Evolutionary conservation across 2,888 invertebrate species (phyloP), one percentile per base, ranked within the genome.

Genomic region (Clusia tigrina): DNA sequence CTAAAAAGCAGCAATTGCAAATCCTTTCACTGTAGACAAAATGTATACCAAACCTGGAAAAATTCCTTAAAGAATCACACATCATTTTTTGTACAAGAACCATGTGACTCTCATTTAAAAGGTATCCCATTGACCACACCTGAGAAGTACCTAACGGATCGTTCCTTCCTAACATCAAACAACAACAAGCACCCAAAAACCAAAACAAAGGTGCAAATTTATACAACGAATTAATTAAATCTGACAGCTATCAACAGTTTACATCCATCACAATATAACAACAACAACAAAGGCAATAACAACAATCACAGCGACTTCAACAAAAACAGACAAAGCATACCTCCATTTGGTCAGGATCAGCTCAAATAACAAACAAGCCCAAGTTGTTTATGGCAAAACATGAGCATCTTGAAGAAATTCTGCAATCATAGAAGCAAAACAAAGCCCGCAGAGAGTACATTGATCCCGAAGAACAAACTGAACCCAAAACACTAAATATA

Each of bases 351-450:
- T 1, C 57, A 55, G 3, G 55, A 63, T 60, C 32, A 53, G 59
- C 58, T 66, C 64, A 56, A 63, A 67, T 63, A 66, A 64, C 65
- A 63, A 51, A 42, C 37, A 32, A 60, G 52, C 52, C 18, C 48
- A 32, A 12, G 25, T 48, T 18, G 17, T 22, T 20, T 10, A 55
- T 54, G 51, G 37, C 46, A 66, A 48, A 38, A 60, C 32, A 54
- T n/a, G 51, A 12, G 46, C 57, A 53, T 20, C 53, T 32, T 25
- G n/a, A 20, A 52, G 24, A 25, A 20, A 59, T 23, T 53, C 18
- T 22, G 52, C 37, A 55, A 62, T 67, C 67, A 67, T 68, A 69
- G 71, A 71, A 68, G 68, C 66, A 64, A 68, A 68, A 65, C 60
- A 64, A 65, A 69, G 62, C 61, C 61, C 46, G 62, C 60, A 66